A percentile compares a stretch with the other conserved stretches of the same genome.
Conservation (phyloP, 2,113 vertebrate species). For the Tragelaphus buxtoni region DNA sequence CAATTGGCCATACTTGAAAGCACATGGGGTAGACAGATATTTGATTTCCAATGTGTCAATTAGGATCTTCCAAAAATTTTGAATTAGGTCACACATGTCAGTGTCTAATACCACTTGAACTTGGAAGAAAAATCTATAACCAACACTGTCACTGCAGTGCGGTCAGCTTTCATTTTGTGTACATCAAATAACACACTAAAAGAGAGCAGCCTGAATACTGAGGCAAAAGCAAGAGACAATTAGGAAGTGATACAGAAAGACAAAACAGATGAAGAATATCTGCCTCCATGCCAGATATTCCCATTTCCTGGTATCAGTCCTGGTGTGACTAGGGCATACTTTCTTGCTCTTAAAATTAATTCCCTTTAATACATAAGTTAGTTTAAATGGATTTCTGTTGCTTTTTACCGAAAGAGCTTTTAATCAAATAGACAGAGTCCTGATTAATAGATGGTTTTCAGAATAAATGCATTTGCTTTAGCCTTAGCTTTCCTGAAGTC, state of each 20-base stretch:
- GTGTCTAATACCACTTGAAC: background rate
- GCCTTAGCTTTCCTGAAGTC: constrained; percentile 59
- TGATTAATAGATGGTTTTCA: constrained; percentile 72
- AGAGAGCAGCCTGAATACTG: background rate
- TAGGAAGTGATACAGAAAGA: background rate
- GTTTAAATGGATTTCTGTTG: constrained; percentile 69
- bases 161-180: background rate
- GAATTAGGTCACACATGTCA: background rate
- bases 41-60: no score
- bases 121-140: constrained; percentile 4
- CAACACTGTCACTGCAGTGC: background rate
- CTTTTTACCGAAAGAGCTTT: constrained; percentile 59
- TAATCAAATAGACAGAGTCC: constrained; percentile 66
- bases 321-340: background rate
- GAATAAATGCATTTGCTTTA: constrained; percentile 68
- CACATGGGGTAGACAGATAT: no score
- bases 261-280: background rate
- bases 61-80: background rate
- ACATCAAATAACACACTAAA: background rate
- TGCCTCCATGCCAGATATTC: background rate
- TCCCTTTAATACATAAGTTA: constrained; percentile 48
- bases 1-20: background rate
- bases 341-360: constrained; percentile 52
- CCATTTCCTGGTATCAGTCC: background rate
- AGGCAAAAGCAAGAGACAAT: background rate